Evolutionary conservation across 2,888 invertebrate genomes (phyloP).

Genomic region (Crepidodera aurea): DNA sequence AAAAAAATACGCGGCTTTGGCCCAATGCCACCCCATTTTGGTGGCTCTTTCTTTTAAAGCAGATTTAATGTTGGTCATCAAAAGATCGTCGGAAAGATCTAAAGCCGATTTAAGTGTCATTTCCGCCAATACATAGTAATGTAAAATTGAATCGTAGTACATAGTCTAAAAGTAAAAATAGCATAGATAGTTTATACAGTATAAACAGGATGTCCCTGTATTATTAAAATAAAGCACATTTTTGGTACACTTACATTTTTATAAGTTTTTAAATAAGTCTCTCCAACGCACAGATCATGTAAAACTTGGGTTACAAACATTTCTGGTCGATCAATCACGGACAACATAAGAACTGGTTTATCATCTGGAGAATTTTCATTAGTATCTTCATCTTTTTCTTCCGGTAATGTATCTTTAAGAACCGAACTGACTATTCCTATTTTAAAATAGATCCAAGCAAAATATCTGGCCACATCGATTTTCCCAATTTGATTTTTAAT

Average conservation of each 20-base stretch:
- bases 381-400: constrained; percentile 38
- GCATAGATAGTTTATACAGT: neutral
- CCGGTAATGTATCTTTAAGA: constrained; percentile 38
- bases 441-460: constrained; percentile 53
- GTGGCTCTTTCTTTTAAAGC: constrained; percentile 42
- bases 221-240: too few species aligned
- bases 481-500: constrained; percentile 38
- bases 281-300: constrained; percentile 55
- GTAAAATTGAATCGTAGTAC: constrained; percentile 51
- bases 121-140: constrained; percentile 48
- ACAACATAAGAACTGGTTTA: constrained; percentile 36
- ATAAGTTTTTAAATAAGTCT: constrained; percentile 58
- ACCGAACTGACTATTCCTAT: constrained; percentile 48
- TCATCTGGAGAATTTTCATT: constrained; percentile 17
- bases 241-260: constrained; percentile 58
- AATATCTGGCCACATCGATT: constrained; percentile 50
- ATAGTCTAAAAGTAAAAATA: constrained; percentile 56
- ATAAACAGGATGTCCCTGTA: too few species aligned
- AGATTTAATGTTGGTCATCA: constrained; percentile 44
- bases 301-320: constrained; percentile 55
- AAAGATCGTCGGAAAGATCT: constrained; percentile 44
- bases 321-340: constrained; percentile 49
- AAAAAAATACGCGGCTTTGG: constrained; percentile 47
- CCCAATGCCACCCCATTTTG: constrained; percentile 51
- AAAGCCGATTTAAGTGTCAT: constrained; percentile 50